These are phyloP conservation scores for Acanthurus lineatus DNA, from an alignment of 2,797 vertebrate genomes.

Conservation along the genomic window DNA sequence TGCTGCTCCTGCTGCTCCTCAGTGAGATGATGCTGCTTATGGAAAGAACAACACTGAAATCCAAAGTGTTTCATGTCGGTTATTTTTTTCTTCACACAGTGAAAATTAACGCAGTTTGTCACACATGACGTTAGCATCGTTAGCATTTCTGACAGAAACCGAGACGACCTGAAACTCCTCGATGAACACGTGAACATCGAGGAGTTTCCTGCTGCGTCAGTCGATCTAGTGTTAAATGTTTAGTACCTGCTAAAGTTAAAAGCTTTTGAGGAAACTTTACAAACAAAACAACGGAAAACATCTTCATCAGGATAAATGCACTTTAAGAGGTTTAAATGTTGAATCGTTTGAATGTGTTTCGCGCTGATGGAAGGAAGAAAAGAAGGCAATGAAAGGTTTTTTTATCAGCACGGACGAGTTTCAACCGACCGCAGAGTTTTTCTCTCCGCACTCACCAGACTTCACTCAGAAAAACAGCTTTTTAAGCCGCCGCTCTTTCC, in stretches of 20 bases:
- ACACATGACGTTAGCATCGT: background rate
- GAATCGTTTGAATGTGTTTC: conserved; percentile 39
- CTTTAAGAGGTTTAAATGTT: conserved; percentile 60
- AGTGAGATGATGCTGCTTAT: too few species aligned
- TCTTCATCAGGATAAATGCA: conserved; percentile 64
- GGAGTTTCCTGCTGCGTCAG: too few species aligned
- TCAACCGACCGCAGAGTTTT: background rate
- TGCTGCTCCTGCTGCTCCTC: too few species aligned
- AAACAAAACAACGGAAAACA: background rate
- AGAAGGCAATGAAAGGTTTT: conserved; percentile 67
- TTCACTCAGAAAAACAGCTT: background rate
- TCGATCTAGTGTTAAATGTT: too few species aligned
- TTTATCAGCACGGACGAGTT: conserved; percentile 24
- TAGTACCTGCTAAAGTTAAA: too few species aligned
- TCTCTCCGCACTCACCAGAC: background rate
- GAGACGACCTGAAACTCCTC: too few species aligned
- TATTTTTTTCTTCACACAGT: conserved; percentile 36
- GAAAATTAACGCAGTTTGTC: conserved; percentile 18
- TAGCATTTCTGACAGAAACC: background rate
- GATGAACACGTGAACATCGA: too few species aligned
- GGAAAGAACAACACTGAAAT: too few species aligned
- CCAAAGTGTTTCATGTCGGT: too few species aligned
- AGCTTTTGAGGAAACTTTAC: too few species aligned
- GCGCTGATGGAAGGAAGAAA: conserved; percentile 58
- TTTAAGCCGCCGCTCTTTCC: too few species aligned